Evolutionary conservation across 64 coral and sea anemone genomes (phyloP).

Genomic region (Catalaphyllia jardinei): DNA sequence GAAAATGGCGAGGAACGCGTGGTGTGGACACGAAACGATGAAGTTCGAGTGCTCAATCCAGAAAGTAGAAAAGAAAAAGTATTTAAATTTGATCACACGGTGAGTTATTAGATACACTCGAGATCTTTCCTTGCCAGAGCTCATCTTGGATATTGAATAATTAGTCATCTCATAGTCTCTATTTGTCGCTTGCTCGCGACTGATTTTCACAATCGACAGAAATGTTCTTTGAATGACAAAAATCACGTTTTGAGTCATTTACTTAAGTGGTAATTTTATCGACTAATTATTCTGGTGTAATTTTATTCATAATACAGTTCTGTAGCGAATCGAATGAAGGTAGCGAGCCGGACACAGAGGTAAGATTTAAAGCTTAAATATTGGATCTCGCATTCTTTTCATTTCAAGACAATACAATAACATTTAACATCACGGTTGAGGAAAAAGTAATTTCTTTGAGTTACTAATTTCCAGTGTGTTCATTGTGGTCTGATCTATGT

Average conservation of each 20-base stretch:
- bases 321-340: neutral
- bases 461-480: neutral
- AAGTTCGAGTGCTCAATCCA: slow-evolving; percentile 49
- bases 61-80: slow-evolving; percentile 37
- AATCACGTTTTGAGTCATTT: neutral
- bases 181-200: neutral
- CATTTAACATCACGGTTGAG: neutral
- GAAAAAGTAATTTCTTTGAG: neutral
- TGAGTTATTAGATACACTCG: slow-evolving; percentile 3
- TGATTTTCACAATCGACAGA: neutral
- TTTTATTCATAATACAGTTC: neutral
- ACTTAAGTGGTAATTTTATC: slow-evolving; percentile 18
- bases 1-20: slow-evolving; percentile 23
- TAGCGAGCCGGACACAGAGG: neutral
- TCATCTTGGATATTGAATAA: neutral
- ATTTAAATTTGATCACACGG: slow-evolving; percentile 66
- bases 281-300: slow-evolving; percentile 16
- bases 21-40: slow-evolving; percentile 30
- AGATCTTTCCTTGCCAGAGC: neutral
- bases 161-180: neutral
- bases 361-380: slow-evolving; percentile 23
- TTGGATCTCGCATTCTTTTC: slow-evolving; percentile 10
- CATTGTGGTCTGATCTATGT: neutral
- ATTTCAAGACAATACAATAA: slow-evolving; percentile 1
- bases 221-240: too few relatives aligned